These are phyloP conservation scores for Diorhabda sublineata DNA, from an alignment of 1,140 invertebrate genomes.

Conservation along the genomic window DNA sequence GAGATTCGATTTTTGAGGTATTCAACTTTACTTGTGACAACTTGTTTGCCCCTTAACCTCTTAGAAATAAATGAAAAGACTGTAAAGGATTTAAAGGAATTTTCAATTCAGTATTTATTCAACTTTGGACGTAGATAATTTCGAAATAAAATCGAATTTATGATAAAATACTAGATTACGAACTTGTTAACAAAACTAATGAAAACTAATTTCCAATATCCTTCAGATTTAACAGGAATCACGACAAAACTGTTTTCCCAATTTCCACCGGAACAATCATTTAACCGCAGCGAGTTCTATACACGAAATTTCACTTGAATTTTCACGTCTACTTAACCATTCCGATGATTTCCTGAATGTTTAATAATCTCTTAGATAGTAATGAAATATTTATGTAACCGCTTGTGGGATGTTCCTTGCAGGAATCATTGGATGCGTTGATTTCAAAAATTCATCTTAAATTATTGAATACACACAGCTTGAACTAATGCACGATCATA, in stretches of 20 bases:
- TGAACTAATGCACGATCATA: too few species aligned
- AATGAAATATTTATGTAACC: background rate
- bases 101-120: too few species aligned
- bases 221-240: background rate
- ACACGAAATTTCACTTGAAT: conserved; percentile 1
- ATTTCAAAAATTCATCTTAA: too few species aligned
- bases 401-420: background rate
- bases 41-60: too few species aligned
- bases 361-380: background rate
- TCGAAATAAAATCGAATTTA: too few species aligned
- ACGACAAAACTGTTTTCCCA: background rate
- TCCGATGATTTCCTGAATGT: background rate
- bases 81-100: too few species aligned
- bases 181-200: background rate
- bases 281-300: background rate
- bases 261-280: background rate
- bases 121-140: too few species aligned
- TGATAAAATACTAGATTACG: too few species aligned
- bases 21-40: too few species aligned
- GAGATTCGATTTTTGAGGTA: too few species aligned
- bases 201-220: background rate
- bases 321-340: background rate
- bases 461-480: too few species aligned
- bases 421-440: background rate
- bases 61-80: too few species aligned